phyloP scores from a whole-genome alignment of 2,888 invertebrate species.

The Fragum fragum region DNA sequence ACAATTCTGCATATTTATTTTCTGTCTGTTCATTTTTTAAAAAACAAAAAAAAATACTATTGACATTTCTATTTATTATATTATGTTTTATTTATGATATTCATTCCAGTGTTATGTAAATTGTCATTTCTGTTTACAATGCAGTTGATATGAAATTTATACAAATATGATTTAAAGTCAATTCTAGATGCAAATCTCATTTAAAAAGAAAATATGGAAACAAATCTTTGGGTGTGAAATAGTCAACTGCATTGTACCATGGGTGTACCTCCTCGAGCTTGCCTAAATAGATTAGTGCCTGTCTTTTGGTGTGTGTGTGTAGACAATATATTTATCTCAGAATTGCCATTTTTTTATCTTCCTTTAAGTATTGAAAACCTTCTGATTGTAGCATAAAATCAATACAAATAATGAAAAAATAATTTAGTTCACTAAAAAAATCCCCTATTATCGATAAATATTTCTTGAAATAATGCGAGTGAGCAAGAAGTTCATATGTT shows the following conservation, averaged over 20 bases:
- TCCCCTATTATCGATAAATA: neutral
- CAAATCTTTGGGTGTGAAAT: constrained; percentile 2
- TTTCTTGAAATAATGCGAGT: neutral
- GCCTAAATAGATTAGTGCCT: constrained; percentile 2
- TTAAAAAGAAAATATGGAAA: neutral
- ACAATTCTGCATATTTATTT: too few relatives aligned
- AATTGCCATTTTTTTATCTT: neutral
- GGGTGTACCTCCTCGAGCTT: constrained; percentile 3
- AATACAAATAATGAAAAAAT: neutral
- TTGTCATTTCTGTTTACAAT: constrained; percentile 6
- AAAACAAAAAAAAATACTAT: too few relatives aligned
- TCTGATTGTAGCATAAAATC: constrained; percentile 1
- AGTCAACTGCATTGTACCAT: constrained; percentile 2
- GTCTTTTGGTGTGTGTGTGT: constrained; percentile 6
- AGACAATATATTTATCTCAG: neutral
- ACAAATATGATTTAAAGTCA: neutral
- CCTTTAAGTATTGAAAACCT: neutral
- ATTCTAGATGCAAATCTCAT: neutral
- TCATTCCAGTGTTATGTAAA: neutral
- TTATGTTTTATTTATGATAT: neutral
- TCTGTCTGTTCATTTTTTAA: too few relatives aligned
- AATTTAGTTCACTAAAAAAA: neutral
- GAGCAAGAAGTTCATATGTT: neutral
- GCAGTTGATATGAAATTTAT: constrained; percentile 2
- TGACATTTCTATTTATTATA: too few relatives aligned